Evolutionary conservation across 2,888 invertebrate species (phyloP).

Genomic region (Athalia cordata): DNA sequence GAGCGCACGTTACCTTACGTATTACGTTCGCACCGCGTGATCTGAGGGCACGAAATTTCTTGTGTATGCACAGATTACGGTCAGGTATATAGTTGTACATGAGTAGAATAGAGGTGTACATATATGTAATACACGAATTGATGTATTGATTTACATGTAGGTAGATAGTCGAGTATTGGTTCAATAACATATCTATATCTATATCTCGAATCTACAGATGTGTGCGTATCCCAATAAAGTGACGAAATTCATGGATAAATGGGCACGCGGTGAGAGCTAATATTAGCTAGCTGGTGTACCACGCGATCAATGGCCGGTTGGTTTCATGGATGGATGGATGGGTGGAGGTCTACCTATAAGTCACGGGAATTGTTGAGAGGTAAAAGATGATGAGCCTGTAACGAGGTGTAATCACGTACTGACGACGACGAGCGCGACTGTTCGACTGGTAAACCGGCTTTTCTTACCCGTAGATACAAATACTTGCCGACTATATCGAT

Average conservation of each 20-base stretch:
- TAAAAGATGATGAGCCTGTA: constrained; percentile 29
- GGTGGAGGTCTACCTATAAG: not conserved
- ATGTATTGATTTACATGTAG: constrained; percentile 31
- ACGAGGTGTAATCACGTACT: constrained; percentile 39
- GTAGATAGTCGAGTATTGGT: not conserved
- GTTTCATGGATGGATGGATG: not conserved
- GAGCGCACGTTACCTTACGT: not conserved
- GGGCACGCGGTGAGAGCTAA: constrained; percentile 9
- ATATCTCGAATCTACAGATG: not conserved
- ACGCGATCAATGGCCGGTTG: not conserved
- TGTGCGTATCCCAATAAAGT: not conserved
- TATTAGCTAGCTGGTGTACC: not conserved
- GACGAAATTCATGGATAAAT: constrained; percentile 17
- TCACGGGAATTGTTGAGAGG: not conserved
- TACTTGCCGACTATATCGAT: too few species aligned
- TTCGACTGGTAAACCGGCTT: constrained; percentile 17
- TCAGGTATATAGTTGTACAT: too few species aligned
- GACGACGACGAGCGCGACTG: not conserved
- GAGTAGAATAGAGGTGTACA: too few species aligned
- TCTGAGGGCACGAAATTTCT: not conserved
- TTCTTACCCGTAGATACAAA: not conserved
- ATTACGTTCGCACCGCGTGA: not conserved
- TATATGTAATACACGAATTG: not conserved
- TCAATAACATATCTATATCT: not conserved
- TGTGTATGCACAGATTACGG: too few species aligned